phyloP scores from a whole-genome alignment of 2,888 invertebrate species.

The Drosophila neotestacea region DNA sequence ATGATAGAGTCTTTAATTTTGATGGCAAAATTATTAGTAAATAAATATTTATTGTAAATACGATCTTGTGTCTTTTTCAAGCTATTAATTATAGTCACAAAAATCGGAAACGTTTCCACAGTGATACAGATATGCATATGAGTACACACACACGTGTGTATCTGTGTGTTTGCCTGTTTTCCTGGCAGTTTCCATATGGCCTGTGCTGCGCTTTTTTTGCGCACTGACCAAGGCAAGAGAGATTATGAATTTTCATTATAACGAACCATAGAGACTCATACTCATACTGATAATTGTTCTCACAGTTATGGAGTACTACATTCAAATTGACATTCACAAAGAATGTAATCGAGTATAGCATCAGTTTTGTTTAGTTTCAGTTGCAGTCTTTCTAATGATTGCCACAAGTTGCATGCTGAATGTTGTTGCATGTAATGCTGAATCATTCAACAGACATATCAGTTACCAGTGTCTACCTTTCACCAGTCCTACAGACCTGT shows the following conservation, averaged over 20 bases:
- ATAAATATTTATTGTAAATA: too few relatives aligned
- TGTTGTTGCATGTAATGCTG: conserved; percentile 6
- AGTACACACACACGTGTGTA: not conserved
- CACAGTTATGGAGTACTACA: not conserved
- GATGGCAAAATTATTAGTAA: too few relatives aligned
- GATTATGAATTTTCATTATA: conserved; percentile 77
- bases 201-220: conserved; percentile 26
- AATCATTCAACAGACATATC: conserved; percentile 41
- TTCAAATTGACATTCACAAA: conserved; percentile 15
- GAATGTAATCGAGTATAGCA: conserved; percentile 43
- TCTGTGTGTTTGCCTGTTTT: not conserved
- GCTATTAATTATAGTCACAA: too few relatives aligned
- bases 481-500: conserved; percentile 1
- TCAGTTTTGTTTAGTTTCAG: conserved; percentile 25
- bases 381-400: conserved; percentile 9
- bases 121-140: conserved; percentile 17
- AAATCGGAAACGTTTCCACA: too few relatives aligned
- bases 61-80: too few relatives aligned
- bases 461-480: conserved; percentile 28
- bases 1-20: too few relatives aligned
- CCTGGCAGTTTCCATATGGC: conserved; percentile 15
- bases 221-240: conserved; percentile 48
- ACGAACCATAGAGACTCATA: conserved; percentile 25
- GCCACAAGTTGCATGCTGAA: not conserved
- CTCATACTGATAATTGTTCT: not conserved